These are phyloP conservation scores for Procambarus virginalis DNA, from an alignment of 1,140 invertebrate species.

Conservation along the genomic window DNA sequence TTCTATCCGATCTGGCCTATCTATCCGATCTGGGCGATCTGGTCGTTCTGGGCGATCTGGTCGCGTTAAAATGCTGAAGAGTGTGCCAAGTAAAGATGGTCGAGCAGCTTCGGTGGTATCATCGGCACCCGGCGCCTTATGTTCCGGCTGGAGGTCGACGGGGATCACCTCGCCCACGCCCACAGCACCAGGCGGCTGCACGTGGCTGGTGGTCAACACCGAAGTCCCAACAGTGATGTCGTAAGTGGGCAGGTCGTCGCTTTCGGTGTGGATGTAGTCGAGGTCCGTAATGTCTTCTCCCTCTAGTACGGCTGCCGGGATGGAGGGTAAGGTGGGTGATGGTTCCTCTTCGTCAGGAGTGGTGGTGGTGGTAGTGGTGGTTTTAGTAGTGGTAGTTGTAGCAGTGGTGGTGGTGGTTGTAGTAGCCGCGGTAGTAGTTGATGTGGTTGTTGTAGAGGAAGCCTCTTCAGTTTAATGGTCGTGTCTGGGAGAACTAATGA, in stretches of 20 bases:
- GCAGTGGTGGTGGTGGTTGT: constrained; percentile 8
- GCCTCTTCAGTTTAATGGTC: constrained; percentile 8
- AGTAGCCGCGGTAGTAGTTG: neutral
- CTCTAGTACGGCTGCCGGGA: too few species aligned
- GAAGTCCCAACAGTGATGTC: constrained; percentile 59
- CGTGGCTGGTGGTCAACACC: constrained; percentile 18
- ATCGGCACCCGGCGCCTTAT: neutral
- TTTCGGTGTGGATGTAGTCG: constrained; percentile 19
- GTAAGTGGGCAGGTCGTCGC: constrained; percentile 34
- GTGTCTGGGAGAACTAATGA: neutral
- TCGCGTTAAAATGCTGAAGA: constrained; percentile 50
- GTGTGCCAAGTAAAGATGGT: constrained; percentile 45
- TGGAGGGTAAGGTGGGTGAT: neutral
- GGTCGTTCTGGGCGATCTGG: constrained; percentile 37
- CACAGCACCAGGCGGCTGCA: neutral
- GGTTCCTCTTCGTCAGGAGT: neutral
- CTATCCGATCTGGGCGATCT: neutral
- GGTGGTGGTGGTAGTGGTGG: neutral
- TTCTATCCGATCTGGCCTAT: constrained; percentile 9
- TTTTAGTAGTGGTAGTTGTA: neutral
- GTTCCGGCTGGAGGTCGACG: constrained; percentile 37
- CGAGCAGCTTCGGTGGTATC: neutral
- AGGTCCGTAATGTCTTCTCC: neutral
- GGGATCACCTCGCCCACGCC: constrained; percentile 66
- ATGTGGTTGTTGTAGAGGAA: neutral